Base-by-base conservation (phyloP, 2,113 vertebrate species). In the Anarhynchus alexandrinus region DNA sequence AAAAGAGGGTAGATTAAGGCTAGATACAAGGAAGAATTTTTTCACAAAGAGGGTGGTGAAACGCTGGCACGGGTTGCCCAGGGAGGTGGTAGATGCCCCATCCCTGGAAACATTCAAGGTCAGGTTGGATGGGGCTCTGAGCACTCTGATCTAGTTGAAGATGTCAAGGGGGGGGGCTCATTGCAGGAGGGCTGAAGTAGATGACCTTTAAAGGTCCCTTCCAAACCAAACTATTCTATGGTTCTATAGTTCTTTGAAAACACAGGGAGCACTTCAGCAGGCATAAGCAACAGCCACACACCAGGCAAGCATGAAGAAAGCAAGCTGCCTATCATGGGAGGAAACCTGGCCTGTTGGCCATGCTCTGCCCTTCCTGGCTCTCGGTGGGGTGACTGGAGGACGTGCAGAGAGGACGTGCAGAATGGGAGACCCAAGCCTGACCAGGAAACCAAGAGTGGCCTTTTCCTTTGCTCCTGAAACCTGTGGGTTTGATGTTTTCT, bases 221-320 rank as follows among this genome's bases (percentile, higher is more conserved):
- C 76, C 55, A 69, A 82, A 15, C 12, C 54, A 74, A 95, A 86
- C 54, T 84, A 64, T 57, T 57, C 11, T 57, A 32, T 55, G 54
- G 18, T 71, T 65, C 59, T 82, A 29, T 64, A 40, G 73, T 69
- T 92, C 85, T 80, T 23, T 57, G 25, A 90, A 97, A 98, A 97
- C 86, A 97, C n/a, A 45, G 27, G 72, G 88, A 96, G 77, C 84
- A 94, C 91, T 98, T 97, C 64, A 88, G 91, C 82, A 74, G 13
- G 88, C 77, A 34, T 91, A 97, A 98, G 88, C 93, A 97, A 92
- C 78, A 97, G 94, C 72, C 93, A 89, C 89, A 89, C 66, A 95
- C 57, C 93, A 91, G 73, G 88, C 87, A 78, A 80, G 73, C 71
- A 72, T 12, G 30, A 94, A 94, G 45, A 70, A 58, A 19, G 61